Base-by-base conservation (phyloP, 1,140 invertebrate genomes). In the Helicoverpa armigera region DNA sequence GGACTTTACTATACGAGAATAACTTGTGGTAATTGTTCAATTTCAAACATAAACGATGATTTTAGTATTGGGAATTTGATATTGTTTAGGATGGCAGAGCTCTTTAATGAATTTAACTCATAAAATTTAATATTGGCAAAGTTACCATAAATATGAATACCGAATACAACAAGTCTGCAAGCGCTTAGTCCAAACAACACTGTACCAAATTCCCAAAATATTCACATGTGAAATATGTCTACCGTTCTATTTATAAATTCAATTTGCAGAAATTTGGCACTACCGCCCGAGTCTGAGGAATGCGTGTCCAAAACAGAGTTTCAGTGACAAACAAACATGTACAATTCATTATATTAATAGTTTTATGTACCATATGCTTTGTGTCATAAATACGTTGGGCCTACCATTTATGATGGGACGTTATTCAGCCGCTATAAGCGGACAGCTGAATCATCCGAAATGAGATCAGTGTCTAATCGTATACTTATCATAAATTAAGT, bases 381-480 rank as follows among this genome's bases (percentile, higher is more conserved):
- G 31, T 77, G 54, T 81, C 75, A 79, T 82, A 82, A 80, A 84
- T 80, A 72, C 50, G 43, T 77, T 67, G 56, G 51, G 29, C 67
- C 63, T 80, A 51, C 83, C 82, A 83, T 83, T 85, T 82, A 80
- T 51, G 83, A 83, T 23, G 56, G 67, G 82, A 82, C 73, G 79
- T 70, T 79, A 77, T 79, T 76, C 70, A 74, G 50, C 18, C 18
- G 18, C 84, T 86, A 85, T 83, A 88, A 83, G 86, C 82, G 86
- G 90, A 61, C 14, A 29, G 65, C 72, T 91, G 89, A 91, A 87
- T 91, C 88, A 91, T 86, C 16, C 63, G 48, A 85, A 84, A 88
- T 91, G 90, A 91, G 85, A 90, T 90, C 89, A 91, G 85, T 84
- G 79, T 84, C 72, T 84, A 83, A 82, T 85, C 74, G 65, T 16